phyloP scores from a whole-genome alignment of 2,888 invertebrate species.

The Caradrina kadenii region DNA sequence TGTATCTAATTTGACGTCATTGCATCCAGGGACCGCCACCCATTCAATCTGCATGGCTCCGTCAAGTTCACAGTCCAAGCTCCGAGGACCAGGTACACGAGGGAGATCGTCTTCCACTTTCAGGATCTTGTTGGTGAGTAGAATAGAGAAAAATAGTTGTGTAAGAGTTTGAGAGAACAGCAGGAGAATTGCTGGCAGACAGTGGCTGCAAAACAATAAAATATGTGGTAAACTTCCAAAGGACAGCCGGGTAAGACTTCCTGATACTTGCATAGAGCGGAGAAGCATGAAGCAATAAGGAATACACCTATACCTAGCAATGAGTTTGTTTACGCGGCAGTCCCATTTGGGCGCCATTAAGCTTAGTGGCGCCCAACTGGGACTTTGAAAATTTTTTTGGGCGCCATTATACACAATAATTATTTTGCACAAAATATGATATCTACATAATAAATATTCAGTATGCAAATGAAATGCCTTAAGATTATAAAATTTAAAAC shows the following conservation, averaged over 20 bases:
- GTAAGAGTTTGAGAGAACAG: background rate
- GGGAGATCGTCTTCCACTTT: conserved; percentile 92
- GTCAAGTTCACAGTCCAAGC: conserved; percentile 88
- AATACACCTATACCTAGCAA: too few species aligned
- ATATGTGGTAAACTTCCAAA: too few species aligned
- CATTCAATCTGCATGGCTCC: conserved; percentile 80
- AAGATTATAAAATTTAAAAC: too few species aligned
- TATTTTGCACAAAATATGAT: background rate
- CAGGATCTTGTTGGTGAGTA: conserved; percentile 91
- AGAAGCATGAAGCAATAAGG: too few species aligned
- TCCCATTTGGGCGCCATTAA: conserved; percentile 10
- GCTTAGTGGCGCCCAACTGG: conserved; percentile 2
- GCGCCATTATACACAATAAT: background rate
- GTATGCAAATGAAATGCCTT: too few species aligned
- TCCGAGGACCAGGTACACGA: conserved; percentile 90
- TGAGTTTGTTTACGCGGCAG: too few species aligned
- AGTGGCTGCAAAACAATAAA: too few species aligned
- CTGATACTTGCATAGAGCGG: too few species aligned
- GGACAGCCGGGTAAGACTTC: too few species aligned
- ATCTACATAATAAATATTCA: too few species aligned
- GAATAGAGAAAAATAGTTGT: background rate
- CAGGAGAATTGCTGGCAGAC: too few species aligned
- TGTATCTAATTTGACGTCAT: background rate
- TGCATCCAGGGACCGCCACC: conserved; percentile 74
- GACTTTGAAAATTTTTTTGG: background rate